Evolutionary conservation across 2,113 vertebrate genomes (phyloP).

Genomic region (Oreochromis niloticus): DNA sequence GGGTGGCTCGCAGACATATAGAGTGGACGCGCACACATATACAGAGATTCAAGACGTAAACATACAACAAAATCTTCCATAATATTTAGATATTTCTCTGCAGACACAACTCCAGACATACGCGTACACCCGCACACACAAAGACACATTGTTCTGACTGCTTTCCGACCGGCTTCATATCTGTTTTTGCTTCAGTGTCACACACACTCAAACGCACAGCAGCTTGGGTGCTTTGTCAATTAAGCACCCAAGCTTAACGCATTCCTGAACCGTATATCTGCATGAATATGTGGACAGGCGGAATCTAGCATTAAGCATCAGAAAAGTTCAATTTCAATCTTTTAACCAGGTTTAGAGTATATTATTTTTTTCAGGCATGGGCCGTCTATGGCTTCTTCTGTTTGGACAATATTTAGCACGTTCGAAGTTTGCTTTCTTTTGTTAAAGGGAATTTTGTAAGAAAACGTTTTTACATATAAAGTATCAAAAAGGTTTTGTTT

Average conservation of each 20-base stretch:
- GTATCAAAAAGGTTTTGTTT: not conserved
- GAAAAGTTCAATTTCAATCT: not conserved
- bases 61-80: slow-evolving; percentile 55
- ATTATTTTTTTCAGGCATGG: not conserved
- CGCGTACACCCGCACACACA: slow-evolving; percentile 7
- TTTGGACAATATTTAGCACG: not conserved
- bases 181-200: slow-evolving; percentile 15
- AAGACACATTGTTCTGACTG: slow-evolving; percentile 35
- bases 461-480: not conserved
- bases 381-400: not conserved
- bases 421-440: not conserved
- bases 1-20: not conserved
- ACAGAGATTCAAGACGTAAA: slow-evolving; percentile 44
- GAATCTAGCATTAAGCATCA: not conserved
- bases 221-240: not conserved
- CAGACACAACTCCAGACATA: slow-evolving; percentile 13
- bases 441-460: not conserved
- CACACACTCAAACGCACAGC: not conserved
- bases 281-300: not conserved
- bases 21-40: not conserved
- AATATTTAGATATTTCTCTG: slow-evolving; percentile 48
- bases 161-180: slow-evolving; percentile 9
- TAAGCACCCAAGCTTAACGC: not conserved
- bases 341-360: not conserved
- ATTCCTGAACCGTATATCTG: not conserved